Evolutionary conservation across 2,113 vertebrate genomes (phyloP), one percentile per base, ranked within the genome.

Genomic region (Cacatua alba): DNA sequence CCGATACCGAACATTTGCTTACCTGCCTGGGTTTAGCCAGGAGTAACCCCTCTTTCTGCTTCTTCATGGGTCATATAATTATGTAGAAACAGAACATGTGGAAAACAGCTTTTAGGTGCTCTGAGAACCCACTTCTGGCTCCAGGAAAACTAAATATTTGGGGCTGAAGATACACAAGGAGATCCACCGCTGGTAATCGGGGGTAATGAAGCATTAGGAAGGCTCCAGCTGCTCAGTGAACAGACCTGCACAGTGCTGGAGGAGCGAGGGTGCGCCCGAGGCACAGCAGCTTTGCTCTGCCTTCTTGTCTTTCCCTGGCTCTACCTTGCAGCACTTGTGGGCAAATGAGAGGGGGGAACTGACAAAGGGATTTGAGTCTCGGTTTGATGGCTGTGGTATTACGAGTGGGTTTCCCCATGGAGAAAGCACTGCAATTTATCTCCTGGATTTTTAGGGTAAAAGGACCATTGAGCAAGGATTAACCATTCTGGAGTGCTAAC

Each of bases 71-170:
- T 12, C 7, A 67, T 15, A 8, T 1, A 24, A 37, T 31, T 3
- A n/a, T 0, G 0, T 1, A 11, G 37, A 9, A 46, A 10, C 25
- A 46, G 43, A 48, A 13, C n/a, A 3, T 0, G 18, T 1, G 13
- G 51, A 48, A 39, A 46, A 3, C 20, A 17, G 37, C 35, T 31
- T 48, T 4, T 7, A 25, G 53, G 63, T 37, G 31, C 71, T 48
- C 33, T 3, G 44, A 74, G 17, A 12, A 11, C 15, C 35, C 18
- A 18, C 44, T 46, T 29, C 57, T 55, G 86, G 48, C 41, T 57
- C 52, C 62, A 35, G 2, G 51, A 57, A 64, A 49, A 24, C 15
- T 1, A 9, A 53, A 35, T 28, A 3, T 67, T 51, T 25, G 70
- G 79, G 49, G 41, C 35, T 79, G 75, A 19, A 51, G 65, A 23